These are phyloP conservation scores for Clarias laeviceps DNA, from an alignment of 2,797 vertebrate species.

Conservation along the genomic window DNA sequence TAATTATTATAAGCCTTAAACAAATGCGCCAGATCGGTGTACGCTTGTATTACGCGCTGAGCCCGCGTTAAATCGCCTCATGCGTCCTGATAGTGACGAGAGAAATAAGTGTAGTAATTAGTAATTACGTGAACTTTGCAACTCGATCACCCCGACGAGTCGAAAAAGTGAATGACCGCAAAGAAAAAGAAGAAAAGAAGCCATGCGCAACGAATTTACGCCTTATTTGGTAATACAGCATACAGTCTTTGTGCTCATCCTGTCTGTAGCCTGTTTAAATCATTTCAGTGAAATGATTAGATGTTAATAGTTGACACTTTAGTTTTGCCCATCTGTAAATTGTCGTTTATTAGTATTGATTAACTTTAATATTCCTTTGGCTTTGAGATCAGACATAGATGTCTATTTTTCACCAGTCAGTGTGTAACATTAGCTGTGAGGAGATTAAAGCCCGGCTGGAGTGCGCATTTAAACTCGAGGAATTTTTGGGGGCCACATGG, in stretches of 20 bases:
- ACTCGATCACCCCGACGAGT: not conserved
- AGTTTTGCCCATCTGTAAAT: not conserved
- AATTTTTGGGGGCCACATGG: constrained; percentile 60
- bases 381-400: not conserved
- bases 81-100: not conserved
- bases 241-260: too few species aligned
- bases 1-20: not conserved
- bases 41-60: not conserved
- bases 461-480: constrained; percentile 41
- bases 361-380: not conserved
- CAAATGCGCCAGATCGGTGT: not conserved
- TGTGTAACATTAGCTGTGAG: constrained; percentile 51
- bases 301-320: not conserved
- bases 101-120: not conserved
- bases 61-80: not conserved
- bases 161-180: too few species aligned
- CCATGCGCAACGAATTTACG: not conserved
- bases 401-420: constrained; percentile 6
- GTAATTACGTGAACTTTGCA: not conserved
- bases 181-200: not conserved
- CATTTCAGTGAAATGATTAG: not conserved
- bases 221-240: not conserved
- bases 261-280: not conserved
- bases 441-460: constrained; percentile 64
- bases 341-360: not conserved